phyloP scores from a whole-genome alignment of 2,113 vertebrate genomes.

The Sorex araneus region DNA sequence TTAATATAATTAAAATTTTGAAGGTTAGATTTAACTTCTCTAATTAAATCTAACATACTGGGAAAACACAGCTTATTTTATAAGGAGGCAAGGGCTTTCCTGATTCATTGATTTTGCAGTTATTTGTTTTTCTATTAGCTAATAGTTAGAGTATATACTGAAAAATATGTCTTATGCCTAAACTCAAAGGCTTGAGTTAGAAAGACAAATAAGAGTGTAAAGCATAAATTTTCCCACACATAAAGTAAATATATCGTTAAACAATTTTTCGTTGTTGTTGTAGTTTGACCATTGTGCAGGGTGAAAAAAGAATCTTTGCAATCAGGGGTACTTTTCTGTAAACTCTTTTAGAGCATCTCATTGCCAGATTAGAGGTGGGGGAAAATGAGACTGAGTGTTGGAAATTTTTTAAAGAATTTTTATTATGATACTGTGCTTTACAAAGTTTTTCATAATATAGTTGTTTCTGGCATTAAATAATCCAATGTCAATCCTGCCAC shows the following conservation, averaged over 20 bases:
- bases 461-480: too few species aligned
- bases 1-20: slow-evolving; percentile 78
- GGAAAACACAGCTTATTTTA: slow-evolving; percentile 73
- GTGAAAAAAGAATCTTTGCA: not conserved
- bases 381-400: not conserved
- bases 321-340: not conserved
- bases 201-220: not conserved
- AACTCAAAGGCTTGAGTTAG: not conserved
- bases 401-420: not conserved
- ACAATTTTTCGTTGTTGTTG: not conserved
- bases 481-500: too few species aligned
- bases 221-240: not conserved
- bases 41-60: slow-evolving; percentile 77
- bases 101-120: slow-evolving; percentile 72
- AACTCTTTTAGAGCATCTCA: not conserved
- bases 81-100: slow-evolving; percentile 65
- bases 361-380: not conserved
- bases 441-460: too few species aligned
- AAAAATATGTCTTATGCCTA: slow-evolving; percentile 29
- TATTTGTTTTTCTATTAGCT: slow-evolving; percentile 70
- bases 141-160: slow-evolving; percentile 52
- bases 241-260: not conserved
- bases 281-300: not conserved
- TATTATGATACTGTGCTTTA: too few species aligned
- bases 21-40: slow-evolving; percentile 77